Evolutionary conservation across 2,888 invertebrate species (phyloP).

Genomic region (Caenorhabditis sp.): DNA sequence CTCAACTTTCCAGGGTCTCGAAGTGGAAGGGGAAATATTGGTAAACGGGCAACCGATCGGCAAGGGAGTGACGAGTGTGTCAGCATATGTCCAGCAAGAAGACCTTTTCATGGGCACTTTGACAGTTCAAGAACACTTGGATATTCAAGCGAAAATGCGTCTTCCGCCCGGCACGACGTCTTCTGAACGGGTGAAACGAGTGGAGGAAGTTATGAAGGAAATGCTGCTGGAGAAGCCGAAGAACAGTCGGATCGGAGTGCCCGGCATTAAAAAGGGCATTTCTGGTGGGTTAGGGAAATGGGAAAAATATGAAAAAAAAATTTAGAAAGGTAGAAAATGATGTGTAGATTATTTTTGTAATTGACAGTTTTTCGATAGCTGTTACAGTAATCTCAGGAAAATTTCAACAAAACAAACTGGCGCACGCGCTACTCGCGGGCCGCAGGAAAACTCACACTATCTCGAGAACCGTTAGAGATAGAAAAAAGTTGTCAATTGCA

Average conservation of each 20-base stretch:
- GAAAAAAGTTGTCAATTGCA: too few relatives aligned
- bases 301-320: too few relatives aligned
- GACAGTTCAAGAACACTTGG: slow-evolving; percentile 75
- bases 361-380: too few relatives aligned
- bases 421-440: too few relatives aligned
- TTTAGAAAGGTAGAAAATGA: too few relatives aligned
- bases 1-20: slow-evolving; percentile 49
- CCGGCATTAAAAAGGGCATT: slow-evolving; percentile 86
- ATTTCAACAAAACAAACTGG: too few relatives aligned
- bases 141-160: slow-evolving; percentile 87
- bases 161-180: slow-evolving; percentile 87
- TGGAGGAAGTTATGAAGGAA: slow-evolving; percentile 89
- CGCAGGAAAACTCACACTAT: too few relatives aligned
- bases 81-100: slow-evolving; percentile 79
- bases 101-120: slow-evolving; percentile 77
- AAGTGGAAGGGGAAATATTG: slow-evolving; percentile 71
- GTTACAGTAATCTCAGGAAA: background rate
- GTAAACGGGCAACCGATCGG: slow-evolving; percentile 72
- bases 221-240: slow-evolving; percentile 92
- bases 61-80: slow-evolving; percentile 83
- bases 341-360: too few relatives aligned
- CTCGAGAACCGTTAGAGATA: too few relatives aligned
- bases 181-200: slow-evolving; percentile 89
- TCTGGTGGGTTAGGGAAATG: slow-evolving; percentile 51
- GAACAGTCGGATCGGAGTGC: slow-evolving; percentile 92